phyloP scores from a whole-genome alignment of 2,113 vertebrate genomes.

The Myodes glareolus region DNA sequence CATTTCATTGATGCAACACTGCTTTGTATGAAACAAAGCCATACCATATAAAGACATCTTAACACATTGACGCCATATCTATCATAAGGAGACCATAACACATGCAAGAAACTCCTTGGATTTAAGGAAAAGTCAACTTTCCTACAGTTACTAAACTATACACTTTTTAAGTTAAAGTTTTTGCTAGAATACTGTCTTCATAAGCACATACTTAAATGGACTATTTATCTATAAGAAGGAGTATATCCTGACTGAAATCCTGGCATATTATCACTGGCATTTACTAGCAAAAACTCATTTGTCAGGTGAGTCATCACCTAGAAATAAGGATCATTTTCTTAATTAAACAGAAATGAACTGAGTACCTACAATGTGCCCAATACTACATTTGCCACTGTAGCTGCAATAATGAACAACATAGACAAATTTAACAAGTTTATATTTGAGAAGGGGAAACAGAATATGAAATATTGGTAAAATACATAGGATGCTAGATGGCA shows the following conservation, averaged over 20 bases:
- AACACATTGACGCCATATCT: background rate
- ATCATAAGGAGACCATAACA: background rate
- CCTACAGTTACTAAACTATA: background rate
- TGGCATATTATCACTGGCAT: background rate
- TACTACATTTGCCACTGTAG: background rate
- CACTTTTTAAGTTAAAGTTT: background rate
- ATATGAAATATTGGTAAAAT: background rate
- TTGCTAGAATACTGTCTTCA: constrained; percentile 20
- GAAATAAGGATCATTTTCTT: background rate
- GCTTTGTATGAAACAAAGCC: background rate
- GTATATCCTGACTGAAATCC: constrained; percentile 23
- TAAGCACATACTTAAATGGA: background rate
- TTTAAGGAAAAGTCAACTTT: background rate
- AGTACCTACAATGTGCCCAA: background rate
- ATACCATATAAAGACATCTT: background rate
- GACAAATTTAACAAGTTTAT: background rate
- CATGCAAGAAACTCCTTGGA: background rate
- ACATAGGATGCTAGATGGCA: background rate
- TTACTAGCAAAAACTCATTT: background rate
- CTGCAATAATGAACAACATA: background rate
- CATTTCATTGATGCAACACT: background rate
- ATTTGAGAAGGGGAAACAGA: background rate
- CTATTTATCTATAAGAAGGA: background rate
- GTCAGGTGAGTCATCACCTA: background rate
- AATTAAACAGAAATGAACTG: constrained; percentile 9